Evolutionary conservation across 2,888 invertebrate genomes (phyloP).

Genomic region (Pandemis cinnamomeana): DNA sequence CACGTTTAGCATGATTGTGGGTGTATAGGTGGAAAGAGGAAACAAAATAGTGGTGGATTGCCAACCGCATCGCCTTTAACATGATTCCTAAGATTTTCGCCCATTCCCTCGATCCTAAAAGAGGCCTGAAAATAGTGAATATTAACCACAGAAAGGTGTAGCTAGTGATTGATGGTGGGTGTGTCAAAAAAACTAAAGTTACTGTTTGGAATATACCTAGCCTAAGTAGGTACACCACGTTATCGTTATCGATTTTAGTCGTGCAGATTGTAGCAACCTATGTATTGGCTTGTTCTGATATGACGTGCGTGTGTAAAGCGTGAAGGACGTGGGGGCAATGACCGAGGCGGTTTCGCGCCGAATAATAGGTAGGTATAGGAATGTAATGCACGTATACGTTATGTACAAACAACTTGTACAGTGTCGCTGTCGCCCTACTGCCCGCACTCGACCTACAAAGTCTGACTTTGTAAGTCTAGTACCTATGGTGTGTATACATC

Average conservation of each 20-base stretch:
- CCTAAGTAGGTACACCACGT: not conserved
- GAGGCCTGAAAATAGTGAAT: not conserved
- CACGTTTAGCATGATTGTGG: too few species aligned
- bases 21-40: too few species aligned
- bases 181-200: not conserved
- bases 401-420: constrained; percentile 31
- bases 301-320: constrained; percentile 53
- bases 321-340: constrained; percentile 60
- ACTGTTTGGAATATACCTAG: constrained; percentile 1
- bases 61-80: too few species aligned
- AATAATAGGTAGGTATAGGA: constrained; percentile 47
- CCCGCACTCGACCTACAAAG: constrained; percentile 48
- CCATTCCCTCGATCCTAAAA: too few species aligned
- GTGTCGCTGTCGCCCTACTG: constrained; percentile 51
- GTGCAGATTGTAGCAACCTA: constrained; percentile 31
- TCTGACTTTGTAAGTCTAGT: not conserved
- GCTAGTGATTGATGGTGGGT: not conserved
- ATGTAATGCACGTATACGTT: constrained; percentile 1
- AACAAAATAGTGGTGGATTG: too few species aligned
- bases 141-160: not conserved
- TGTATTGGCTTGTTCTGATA: constrained; percentile 50
- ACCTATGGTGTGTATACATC: not conserved
- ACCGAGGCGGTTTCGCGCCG: constrained; percentile 58
- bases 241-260: constrained; percentile 36
- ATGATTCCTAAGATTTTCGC: too few species aligned